Conservation (phyloP, 1,140 invertebrate species). For the Mya arenaria region DNA sequence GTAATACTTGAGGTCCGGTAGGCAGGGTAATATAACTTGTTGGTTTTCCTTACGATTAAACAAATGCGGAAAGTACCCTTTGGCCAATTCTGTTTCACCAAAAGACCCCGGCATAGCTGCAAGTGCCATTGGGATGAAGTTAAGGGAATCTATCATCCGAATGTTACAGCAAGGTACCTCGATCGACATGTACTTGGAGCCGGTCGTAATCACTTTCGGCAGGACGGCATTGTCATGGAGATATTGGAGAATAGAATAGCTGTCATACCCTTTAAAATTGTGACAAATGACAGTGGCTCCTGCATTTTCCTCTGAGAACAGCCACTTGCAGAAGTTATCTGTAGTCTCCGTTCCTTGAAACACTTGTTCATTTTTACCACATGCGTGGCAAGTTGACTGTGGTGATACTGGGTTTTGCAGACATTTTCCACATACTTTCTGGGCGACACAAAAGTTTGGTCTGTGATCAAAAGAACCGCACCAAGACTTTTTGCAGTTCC, state of each 20-base stretch:
- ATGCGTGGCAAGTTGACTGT: background rate
- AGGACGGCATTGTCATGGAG: slow-evolving; percentile 14
- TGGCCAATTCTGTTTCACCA: slow-evolving; percentile 27
- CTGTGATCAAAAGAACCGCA: background rate
- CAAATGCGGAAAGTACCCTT: slow-evolving; percentile 42
- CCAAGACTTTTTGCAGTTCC: slow-evolving; percentile 8
- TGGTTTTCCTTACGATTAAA: slow-evolving; percentile 29
- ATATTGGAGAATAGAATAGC: slow-evolving; percentile 20
- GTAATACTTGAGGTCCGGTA: background rate
- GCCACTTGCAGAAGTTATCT: slow-evolving; percentile 3
- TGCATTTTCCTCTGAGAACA: slow-evolving; percentile 21
- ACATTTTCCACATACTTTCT: slow-evolving; percentile 1
- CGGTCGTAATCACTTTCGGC: slow-evolving; percentile 13
- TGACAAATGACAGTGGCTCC: slow-evolving; percentile 12
- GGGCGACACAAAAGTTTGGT: slow-evolving; percentile 17
- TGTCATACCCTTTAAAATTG: slow-evolving; percentile 21
- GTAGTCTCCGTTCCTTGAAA: background rate
- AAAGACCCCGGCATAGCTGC: slow-evolving; percentile 20
- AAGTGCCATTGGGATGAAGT: slow-evolving; percentile 43
- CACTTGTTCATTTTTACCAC: slow-evolving; percentile 10
- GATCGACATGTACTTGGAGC: slow-evolving; percentile 12
- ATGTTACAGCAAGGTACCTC: background rate
- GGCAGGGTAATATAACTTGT: background rate
- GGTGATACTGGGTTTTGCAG: too few relatives aligned
- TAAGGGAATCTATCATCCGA: slow-evolving; percentile 16